A percentile compares a stretch with the other conserved stretches of the same genome.
phyloP scores from a whole-genome alignment of 1,140 invertebrate species.

The Galendromus occidentalis region DNA sequence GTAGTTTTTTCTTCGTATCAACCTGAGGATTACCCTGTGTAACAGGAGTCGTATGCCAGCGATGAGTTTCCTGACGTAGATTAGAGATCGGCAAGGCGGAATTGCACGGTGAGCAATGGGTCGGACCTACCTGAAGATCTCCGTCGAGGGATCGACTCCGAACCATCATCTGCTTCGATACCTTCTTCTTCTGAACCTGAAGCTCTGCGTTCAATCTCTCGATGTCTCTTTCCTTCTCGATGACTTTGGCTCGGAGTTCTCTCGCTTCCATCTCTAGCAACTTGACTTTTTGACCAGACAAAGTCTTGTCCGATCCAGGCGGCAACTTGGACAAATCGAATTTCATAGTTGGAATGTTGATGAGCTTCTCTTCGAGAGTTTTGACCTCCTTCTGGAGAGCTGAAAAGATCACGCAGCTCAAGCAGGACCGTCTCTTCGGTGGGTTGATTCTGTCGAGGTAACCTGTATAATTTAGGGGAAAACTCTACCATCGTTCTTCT shows the following conservation, averaged over 20 bases:
- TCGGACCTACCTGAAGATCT: constrained; percentile 20
- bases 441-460: too few relatives aligned
- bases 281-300: constrained; percentile 37
- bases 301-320: not conserved
- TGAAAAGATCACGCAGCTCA: constrained; percentile 23
- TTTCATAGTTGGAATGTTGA: constrained; percentile 14
- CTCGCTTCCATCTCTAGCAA: constrained; percentile 45
- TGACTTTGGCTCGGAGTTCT: constrained; percentile 48
- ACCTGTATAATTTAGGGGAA: too few relatives aligned
- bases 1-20: constrained; percentile 47
- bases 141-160: constrained; percentile 34
- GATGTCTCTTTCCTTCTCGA: constrained; percentile 60
- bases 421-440: too few relatives aligned
- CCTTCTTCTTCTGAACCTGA: constrained; percentile 34
- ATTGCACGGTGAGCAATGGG: not conserved
- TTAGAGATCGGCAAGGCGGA: too few relatives aligned
- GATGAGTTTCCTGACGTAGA: too few relatives aligned
- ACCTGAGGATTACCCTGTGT: constrained; percentile 30
- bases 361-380: constrained; percentile 48
- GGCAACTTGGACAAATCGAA: not conserved
- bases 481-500: constrained; percentile 42
- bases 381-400: constrained; percentile 46
- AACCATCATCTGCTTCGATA: constrained; percentile 21
- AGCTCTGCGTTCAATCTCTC: constrained; percentile 50
- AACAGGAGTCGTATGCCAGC: constrained; percentile 16